Base-by-base conservation (phyloP, 2,113 vertebrate species). In the Siniperca knerii region DNA sequence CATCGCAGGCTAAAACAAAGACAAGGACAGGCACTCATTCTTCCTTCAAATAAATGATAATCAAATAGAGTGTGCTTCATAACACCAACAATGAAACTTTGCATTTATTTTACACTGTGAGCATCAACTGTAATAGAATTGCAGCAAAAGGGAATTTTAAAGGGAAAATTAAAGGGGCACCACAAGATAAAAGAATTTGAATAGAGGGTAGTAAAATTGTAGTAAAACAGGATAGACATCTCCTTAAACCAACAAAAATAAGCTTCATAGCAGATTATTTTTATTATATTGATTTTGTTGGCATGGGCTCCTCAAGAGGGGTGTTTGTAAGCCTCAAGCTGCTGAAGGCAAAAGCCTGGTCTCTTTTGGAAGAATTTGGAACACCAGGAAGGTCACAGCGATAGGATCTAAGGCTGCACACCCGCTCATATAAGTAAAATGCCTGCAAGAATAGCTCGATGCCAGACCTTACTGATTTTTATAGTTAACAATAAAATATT, bases 301-400 rank as follows among this genome's bases (percentile, higher is more conserved):
- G 23, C 37, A 0, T 29, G 29, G 46, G 42, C 20, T 68, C 29
- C 33, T 50, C 61, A 2, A 23, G 13, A 62, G 55, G 2, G 20
- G 29, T 52, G 33, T 74, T 66, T 65, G 23, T 60, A 25, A 61
- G 20, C 66, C 18, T 42, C 13, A 18, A 52, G 44, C 18, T 1
- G 2, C 67, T 60, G 33, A 81, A 25, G 42, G 52, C 33, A 60
- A 72, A 86, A 73, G 12, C 37, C 13, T 0, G 4, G 20, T 58
- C 67, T 74, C 48, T 76, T 46, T 62, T 61, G 8, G 25, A 72
- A 50, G 33, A 55, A 60, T 80, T n/a, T 73, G 23, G 48, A 68
- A 84, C 55, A 81, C 81, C 23, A 16, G 62, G 44, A 40, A 57
- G 48, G 66, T 66, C 84, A 66, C 37, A 65, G 33, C 15, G 2